A percentile compares a stretch with the other conserved stretches of the same genome.
These are phyloP conservation scores for Vombatus ursinus DNA, from an alignment of 2,113 vertebrate species.

Conservation along the genomic window DNA sequence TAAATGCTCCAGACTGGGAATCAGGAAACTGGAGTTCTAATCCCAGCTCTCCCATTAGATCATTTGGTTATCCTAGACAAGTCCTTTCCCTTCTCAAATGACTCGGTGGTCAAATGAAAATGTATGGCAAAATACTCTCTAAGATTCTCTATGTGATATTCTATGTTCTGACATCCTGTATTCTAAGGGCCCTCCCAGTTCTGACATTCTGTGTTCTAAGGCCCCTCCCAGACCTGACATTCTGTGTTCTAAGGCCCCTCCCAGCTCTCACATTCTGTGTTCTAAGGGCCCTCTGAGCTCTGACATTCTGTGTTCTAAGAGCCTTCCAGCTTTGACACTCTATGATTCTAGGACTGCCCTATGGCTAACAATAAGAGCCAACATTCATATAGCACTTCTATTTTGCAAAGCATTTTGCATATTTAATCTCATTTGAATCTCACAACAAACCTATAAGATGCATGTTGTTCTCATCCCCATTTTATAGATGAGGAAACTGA, in stretches of 20 bases:
- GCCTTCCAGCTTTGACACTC: too few relatives aligned
- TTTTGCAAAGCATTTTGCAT: background rate
- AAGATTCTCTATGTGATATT: background rate
- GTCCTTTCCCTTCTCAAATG: background rate
- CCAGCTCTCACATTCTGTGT: background rate
- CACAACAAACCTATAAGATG: background rate
- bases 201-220: background rate
- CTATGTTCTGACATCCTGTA: background rate
- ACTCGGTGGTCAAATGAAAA: background rate
- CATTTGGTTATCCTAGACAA: background rate
- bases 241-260: background rate
- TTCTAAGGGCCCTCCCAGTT: background rate
- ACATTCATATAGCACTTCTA: background rate
- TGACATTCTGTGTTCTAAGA: too few relatives aligned
- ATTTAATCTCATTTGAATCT: background rate
- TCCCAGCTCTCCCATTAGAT: background rate
- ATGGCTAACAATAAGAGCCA: background rate
- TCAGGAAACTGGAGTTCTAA: background rate
- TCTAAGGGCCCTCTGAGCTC: background rate
- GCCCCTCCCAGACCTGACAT: background rate
- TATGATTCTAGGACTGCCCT: background rate
- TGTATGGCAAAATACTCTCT: background rate
- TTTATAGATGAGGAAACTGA: background rate
- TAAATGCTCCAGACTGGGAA: background rate
- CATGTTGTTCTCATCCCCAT: background rate